Conservation (phyloP, 2,113 vertebrate species). For the Seriola rivoliana region DNA sequence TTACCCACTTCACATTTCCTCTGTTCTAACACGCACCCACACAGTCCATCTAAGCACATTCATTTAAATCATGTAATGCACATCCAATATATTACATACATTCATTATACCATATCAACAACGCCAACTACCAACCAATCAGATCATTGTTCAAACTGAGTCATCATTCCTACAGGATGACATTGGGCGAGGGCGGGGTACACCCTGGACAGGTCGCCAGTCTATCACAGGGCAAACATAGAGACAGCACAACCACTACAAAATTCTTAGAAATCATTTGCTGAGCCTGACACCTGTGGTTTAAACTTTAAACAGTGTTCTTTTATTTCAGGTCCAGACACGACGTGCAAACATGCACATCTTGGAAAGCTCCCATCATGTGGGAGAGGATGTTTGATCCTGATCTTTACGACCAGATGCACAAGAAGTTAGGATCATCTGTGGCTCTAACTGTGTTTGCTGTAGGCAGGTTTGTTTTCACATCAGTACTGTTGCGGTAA, state of each 20-base stretch:
- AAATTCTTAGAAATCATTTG: background rate
- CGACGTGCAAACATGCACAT: conserved; percentile 85
- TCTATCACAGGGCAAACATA: too few relatives aligned
- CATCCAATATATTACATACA: too few relatives aligned
- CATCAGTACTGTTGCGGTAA: background rate
- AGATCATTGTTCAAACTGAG: too few relatives aligned
- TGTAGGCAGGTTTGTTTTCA: conserved; percentile 83
- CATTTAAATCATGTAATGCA: too few relatives aligned
- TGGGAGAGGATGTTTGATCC: conserved; percentile 87
- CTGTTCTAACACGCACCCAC: too few relatives aligned
- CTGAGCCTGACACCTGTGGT: background rate
- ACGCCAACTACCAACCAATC: too few relatives aligned
- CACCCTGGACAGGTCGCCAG: too few relatives aligned
- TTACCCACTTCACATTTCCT: too few relatives aligned
- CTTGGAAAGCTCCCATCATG: conserved; percentile 85
- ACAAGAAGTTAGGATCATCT: conserved; percentile 72
- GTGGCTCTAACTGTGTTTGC: conserved; percentile 87
- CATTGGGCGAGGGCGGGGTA: too few relatives aligned
- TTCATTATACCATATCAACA: too few relatives aligned
- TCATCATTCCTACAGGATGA: too few relatives aligned
- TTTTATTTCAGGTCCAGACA: conserved; percentile 64
- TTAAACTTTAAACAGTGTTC: background rate
- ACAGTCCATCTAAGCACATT: too few relatives aligned
- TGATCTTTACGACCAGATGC: conserved; percentile 60
- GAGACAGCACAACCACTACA: background rate